Conservation (phyloP, 2,797 vertebrate species). For the Enteromius mattozi region DNA sequence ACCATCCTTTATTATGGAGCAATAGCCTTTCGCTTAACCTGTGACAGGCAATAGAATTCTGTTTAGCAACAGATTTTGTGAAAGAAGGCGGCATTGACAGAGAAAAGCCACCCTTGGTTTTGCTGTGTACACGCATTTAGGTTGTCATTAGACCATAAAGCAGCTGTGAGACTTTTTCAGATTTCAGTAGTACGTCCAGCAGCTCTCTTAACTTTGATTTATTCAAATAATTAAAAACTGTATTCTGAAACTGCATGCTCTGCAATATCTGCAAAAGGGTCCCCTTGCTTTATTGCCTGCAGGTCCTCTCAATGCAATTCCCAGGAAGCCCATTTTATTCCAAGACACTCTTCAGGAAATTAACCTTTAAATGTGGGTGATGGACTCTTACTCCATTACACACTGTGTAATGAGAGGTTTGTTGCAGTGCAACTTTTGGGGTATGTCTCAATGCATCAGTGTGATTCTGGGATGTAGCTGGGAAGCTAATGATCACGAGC, state of each 20-base stretch:
- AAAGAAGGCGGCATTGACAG: constrained; percentile 54
- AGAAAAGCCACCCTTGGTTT: constrained; percentile 33
- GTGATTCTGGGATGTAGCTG: background rate
- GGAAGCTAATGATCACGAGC: constrained; percentile 3
- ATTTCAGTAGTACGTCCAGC: background rate
- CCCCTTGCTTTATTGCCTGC: constrained; percentile 23
- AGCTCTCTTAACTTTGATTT: constrained; percentile 30
- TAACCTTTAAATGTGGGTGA: constrained; percentile 32
- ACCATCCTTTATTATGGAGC: constrained; percentile 72
- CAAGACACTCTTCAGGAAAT: constrained; percentile 19
- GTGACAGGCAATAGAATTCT: constrained; percentile 65
- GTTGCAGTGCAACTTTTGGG: constrained; percentile 7
- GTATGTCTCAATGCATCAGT: constrained; percentile 36
- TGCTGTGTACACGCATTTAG: constrained; percentile 35
- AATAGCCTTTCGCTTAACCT: constrained; percentile 63
- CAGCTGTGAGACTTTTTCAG: constrained; percentile 16
- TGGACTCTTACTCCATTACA: constrained; percentile 36
- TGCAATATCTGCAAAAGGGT: constrained; percentile 15
- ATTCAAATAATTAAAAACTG: constrained; percentile 26
- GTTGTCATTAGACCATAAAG: constrained; percentile 36
- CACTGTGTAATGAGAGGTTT: constrained; percentile 21
- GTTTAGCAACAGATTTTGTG: constrained; percentile 55
- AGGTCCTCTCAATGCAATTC: constrained; percentile 9
- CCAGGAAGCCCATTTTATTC: constrained; percentile 23
- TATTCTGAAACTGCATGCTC: background rate